These are phyloP conservation scores for Orcinus orca DNA, from an alignment of 2,113 vertebrate genomes.

Conservation along the genomic window DNA sequence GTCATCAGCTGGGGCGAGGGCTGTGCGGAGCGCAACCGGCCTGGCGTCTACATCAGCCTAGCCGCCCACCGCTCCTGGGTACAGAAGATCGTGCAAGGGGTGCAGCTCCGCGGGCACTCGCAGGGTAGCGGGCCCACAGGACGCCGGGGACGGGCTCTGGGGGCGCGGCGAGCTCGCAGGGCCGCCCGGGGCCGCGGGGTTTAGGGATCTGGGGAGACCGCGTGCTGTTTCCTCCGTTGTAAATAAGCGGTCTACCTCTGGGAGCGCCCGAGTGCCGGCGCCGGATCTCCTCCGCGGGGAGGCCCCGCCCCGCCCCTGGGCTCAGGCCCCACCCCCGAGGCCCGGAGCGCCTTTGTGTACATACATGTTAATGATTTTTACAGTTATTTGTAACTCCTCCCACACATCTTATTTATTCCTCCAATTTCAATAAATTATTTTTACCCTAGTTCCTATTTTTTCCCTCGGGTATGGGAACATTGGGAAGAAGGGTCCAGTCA, in stretches of 20 bases:
- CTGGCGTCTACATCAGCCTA: slow-evolving; percentile 78
- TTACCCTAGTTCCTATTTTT: background rate
- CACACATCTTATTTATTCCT: slow-evolving; percentile 66
- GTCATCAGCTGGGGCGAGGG: slow-evolving; percentile 81
- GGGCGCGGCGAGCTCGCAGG: rapidly evolving
- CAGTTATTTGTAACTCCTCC: slow-evolving; percentile 53
- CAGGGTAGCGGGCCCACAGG: too few relatives aligned
- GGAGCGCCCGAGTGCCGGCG: background rate
- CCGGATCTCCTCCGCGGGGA: background rate
- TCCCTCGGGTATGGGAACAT: background rate
- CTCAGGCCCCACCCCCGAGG: background rate
- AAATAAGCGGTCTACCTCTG: slow-evolving; percentile 27
- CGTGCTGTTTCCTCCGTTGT: background rate
- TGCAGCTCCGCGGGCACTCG: slow-evolving; percentile 61
- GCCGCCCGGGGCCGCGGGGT: rapidly evolving
- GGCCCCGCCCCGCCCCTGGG: background rate
- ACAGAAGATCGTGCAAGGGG: slow-evolving; percentile 47
- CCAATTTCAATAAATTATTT: slow-evolving; percentile 74
- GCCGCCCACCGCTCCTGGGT: slow-evolving; percentile 73
- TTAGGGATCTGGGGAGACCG: background rate
- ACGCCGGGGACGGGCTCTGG: rapidly evolving
- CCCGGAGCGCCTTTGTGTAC: background rate
- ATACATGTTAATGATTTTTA: slow-evolving; percentile 47
- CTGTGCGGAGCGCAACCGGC: slow-evolving; percentile 74
- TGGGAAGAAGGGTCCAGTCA: background rate